Base-by-base conservation (phyloP, 2,888 invertebrate genomes). In the Melanophora roralis region DNA sequence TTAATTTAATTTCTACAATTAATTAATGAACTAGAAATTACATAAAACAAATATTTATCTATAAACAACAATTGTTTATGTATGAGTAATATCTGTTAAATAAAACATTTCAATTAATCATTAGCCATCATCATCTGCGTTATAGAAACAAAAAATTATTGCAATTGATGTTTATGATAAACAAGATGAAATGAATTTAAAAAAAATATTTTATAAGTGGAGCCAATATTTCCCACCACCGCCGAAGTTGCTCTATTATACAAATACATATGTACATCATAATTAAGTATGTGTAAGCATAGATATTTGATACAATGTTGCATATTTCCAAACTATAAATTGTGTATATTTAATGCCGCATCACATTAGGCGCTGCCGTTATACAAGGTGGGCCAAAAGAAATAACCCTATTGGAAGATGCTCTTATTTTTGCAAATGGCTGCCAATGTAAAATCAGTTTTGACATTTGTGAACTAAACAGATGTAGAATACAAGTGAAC, bases 31-130 rank as follows among this genome's bases (percentile, higher is more conserved):
- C 49, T 69, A 53, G 43, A 74, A 79, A 62, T 67, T 67, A 76
- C 21, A 69, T 57, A 64, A 62, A 47, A 72, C 32, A 64, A 65
- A 84, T 84, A 85, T 83, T 85, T 84, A 87, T 84, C 85, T 84
- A 86, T 85, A 78, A 36, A 51, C 32, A 38, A 47, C 14, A 16
- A 23, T 23, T 49, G 23, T 27, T 7, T 40, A 16, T 51, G 16
- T 23, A 38, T 59, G 38, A 27, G 11, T 32, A 65, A 47, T 21
- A 57, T 57, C 65, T 65, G 65, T 59, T 67, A 69, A 53, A 57
- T 55, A 57, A 59, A 57, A 74, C 78, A 74, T 78, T 78, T 78
- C 74, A 78, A 80, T 80, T 76, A 80, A 80, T 80, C 75, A 67
- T 40, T 51, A 75, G 45, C 21, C 51, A 59, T 38, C 75, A 74